Evolutionary conservation across 2,113 vertebrate genomes (phyloP).

Genomic region (Myodes glareolus): DNA sequence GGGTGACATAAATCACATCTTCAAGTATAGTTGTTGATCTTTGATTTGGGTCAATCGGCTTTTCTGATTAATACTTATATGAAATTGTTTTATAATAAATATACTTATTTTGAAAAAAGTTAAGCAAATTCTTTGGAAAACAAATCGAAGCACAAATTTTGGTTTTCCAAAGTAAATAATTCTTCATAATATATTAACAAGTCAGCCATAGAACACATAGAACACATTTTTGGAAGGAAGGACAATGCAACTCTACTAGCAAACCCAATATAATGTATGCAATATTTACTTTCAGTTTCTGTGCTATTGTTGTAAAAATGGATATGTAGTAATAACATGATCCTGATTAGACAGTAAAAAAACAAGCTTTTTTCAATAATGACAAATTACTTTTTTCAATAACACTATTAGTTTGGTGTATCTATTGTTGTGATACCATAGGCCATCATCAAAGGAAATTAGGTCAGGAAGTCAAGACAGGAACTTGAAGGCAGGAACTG

Average conservation of each 20-base stretch:
- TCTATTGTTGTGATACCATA: neutral
- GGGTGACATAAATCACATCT: neutral
- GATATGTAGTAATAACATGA: neutral
- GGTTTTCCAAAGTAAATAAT: neutral
- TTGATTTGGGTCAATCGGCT: constrained; percentile 15
- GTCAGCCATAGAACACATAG: no score
- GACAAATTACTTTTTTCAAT: neutral
- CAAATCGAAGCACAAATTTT: neutral
- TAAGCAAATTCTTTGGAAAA: constrained; percentile 35
- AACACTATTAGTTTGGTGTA: neutral
- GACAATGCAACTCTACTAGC: accelerated
- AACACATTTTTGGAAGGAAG: no score
- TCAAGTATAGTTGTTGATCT: neutral
- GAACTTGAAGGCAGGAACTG: neutral
- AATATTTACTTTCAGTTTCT: neutral
- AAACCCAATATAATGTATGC: neutral
- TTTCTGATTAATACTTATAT: constrained; percentile 34
- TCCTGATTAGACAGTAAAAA: neutral
- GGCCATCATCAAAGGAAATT: neutral
- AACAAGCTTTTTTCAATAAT: no score
- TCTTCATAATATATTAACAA: neutral
- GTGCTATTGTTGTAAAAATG: neutral
- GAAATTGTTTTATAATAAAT: neutral
- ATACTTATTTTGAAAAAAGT: neutral
- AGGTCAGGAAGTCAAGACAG: neutral